These are phyloP conservation scores for Caenorhabditis afra DNA, from an alignment of 2,888 invertebrate genomes.

Conservation along the genomic window DNA sequence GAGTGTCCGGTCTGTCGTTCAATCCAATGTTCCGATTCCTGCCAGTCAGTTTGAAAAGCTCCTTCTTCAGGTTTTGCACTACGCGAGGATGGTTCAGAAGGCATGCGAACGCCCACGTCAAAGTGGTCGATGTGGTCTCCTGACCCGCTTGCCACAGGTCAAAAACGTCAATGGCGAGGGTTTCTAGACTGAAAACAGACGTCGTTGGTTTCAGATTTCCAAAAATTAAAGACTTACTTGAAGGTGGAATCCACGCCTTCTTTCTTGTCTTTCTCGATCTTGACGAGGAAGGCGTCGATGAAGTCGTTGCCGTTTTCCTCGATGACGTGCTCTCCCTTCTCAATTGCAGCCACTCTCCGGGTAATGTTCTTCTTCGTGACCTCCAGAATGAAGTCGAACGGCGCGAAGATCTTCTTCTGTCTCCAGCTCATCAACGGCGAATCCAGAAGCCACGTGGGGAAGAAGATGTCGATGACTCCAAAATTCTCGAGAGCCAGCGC, in stretches of 20 bases:
- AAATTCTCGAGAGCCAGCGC: conserved; percentile 27
- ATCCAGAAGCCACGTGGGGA: conserved; percentile 20
- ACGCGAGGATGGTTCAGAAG: conserved; percentile 62
- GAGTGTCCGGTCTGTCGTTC: conserved; percentile 46
- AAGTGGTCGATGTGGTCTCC: conserved; percentile 65
- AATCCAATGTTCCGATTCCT: conserved; percentile 25
- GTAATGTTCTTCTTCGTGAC: conserved; percentile 20
- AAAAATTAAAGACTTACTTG: conserved; percentile 16
- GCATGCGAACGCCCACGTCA: conserved; percentile 51
- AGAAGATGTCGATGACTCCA: conserved; percentile 41
- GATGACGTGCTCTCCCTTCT: conserved; percentile 25
- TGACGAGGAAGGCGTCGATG: conserved; percentile 51
- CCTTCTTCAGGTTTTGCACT: conserved; percentile 25
- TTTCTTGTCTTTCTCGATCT: conserved; percentile 60
- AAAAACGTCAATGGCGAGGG: conserved; percentile 40
- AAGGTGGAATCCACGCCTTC: conserved; percentile 21
- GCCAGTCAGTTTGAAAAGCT: conserved; percentile 43
- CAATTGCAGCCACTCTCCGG: conserved; percentile 21
- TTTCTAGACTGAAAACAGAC: conserved; percentile 44
- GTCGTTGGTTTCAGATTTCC: no score
- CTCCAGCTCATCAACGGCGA: conserved; percentile 44
- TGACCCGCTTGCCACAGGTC: conserved; percentile 69
- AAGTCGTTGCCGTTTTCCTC: conserved; percentile 57
- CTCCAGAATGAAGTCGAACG: conserved; percentile 27
- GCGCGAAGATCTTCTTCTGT: conserved; percentile 30